Percentiles rank a stretch among this genome's conserved stretches.
These are phyloP conservation scores for Fistularia tabacaria DNA, from an alignment of 2,797 vertebrate species.

Conservation along the genomic window DNA sequence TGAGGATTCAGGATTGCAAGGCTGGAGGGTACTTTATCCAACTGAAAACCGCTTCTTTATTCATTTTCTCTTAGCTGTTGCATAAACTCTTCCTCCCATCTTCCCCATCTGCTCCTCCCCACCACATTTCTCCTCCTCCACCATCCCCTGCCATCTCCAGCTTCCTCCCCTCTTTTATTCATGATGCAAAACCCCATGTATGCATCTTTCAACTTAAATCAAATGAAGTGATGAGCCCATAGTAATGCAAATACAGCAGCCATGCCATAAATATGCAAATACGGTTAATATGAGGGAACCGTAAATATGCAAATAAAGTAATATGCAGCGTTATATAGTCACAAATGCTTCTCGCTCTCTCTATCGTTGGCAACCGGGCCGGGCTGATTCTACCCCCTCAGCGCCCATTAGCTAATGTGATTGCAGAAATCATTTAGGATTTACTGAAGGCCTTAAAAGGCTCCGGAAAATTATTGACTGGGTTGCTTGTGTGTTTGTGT, in stretches of 20 bases:
- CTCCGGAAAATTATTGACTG: not conserved
- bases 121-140: not conserved
- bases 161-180: not conserved
- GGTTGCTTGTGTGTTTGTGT: not conserved
- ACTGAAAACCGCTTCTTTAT: no score
- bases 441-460: constrained; percentile 10
- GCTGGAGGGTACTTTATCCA: no score
- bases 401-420: constrained; percentile 62
- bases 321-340: not conserved
- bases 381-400: constrained; percentile 24
- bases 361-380: constrained; percentile 2
- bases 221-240: not conserved
- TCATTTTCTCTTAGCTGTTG: constrained; percentile 4
- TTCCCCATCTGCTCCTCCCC: not conserved
- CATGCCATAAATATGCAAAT: constrained; percentile 1
- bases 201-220: not conserved
- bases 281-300: not conserved
- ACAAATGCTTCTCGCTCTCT: no score
- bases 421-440: constrained; percentile 35
- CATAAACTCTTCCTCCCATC: constrained; percentile 1
- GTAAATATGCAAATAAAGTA: not conserved
- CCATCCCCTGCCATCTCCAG: not conserved
- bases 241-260: not conserved
- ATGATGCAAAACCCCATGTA: not conserved
- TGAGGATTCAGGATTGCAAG: no score